Conservation (phyloP, 2,113 vertebrate species). For the Antennarius striatus region DNA sequence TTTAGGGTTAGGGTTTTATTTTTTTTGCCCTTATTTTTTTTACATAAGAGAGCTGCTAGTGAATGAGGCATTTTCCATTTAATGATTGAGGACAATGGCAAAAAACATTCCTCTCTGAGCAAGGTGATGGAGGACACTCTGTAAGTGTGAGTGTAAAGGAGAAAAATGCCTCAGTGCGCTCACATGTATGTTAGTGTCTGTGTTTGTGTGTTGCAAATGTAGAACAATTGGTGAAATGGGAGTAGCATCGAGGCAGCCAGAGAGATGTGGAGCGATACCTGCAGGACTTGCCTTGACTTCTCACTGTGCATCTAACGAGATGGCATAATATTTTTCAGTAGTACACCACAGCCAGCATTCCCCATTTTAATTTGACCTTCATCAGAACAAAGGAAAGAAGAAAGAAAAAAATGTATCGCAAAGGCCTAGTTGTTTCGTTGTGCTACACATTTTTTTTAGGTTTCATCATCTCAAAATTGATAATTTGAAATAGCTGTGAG, state of each 20-base stretch:
- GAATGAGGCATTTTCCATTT: slow-evolving; percentile 80
- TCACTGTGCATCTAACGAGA: slow-evolving; percentile 62
- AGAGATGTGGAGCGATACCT: slow-evolving; percentile 57
- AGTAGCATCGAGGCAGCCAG: slow-evolving; percentile 49
- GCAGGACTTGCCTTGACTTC: slow-evolving; percentile 62
- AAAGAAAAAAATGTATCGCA: not conserved
- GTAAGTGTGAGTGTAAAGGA: slow-evolving; percentile 40
- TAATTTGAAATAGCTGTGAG: not conserved
- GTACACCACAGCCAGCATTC: slow-evolving; percentile 28
- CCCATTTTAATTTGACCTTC: slow-evolving; percentile 72
- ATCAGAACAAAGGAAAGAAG: slow-evolving; percentile 43
- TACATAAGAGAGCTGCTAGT: slow-evolving; percentile 66
- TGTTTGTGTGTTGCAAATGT: slow-evolving; percentile 60
- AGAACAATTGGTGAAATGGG: slow-evolving; percentile 73
- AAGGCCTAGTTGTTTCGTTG: slow-evolving; percentile 11
- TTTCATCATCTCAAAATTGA: no score
- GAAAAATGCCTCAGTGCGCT: slow-evolving; percentile 30
- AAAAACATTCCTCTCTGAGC: slow-evolving; percentile 79
- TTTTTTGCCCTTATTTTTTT: slow-evolving; percentile 45
- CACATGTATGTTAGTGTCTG: slow-evolving; percentile 25
- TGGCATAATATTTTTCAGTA: slow-evolving; percentile 59
- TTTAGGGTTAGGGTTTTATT: no score
- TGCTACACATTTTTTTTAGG: slow-evolving; percentile 1
- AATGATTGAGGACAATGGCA: slow-evolving; percentile 78
- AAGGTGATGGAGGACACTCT: slow-evolving; percentile 77